Evolutionary conservation across 2,888 invertebrate genomes (phyloP).

Genomic region (Strigamia maritima): DNA sequence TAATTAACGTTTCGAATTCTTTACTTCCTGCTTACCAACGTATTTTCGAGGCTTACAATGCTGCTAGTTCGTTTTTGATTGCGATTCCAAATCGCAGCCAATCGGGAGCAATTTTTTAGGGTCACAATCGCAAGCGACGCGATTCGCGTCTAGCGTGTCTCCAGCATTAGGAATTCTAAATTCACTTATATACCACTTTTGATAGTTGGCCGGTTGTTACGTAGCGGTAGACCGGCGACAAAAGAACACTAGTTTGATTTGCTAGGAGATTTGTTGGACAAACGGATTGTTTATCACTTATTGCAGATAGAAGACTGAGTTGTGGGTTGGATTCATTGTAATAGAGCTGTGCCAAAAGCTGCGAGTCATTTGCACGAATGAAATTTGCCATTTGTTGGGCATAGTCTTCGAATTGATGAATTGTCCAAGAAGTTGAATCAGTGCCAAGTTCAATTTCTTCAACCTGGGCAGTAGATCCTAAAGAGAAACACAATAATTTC

Average conservation of each 20-base stretch:
- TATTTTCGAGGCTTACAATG: too few relatives aligned
- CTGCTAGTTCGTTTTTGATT: too few relatives aligned
- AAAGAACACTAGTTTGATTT: not conserved
- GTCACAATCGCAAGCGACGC: too few relatives aligned
- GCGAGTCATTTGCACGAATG: not conserved
- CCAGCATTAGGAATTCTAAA: too few relatives aligned
- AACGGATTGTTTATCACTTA: not conserved
- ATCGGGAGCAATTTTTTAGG: too few relatives aligned
- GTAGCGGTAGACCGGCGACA: not conserved
- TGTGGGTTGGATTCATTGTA: not conserved
- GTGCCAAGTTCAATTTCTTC: not conserved
- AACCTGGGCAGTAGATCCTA: not conserved
- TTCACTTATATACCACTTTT: not conserved
- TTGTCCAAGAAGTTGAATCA: not conserved
- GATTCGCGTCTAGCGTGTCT: too few relatives aligned
- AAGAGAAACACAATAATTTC: not conserved
- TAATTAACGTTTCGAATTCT: too few relatives aligned
- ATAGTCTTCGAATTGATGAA: not conserved
- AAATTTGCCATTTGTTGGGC: not conserved
- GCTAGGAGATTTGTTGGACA: not conserved
- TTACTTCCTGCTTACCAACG: too few relatives aligned
- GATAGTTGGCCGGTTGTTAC: not conserved
- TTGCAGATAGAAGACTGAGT: not conserved
- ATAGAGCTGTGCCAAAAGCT: not conserved
- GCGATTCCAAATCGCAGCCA: too few relatives aligned